Conservation (phyloP, 1,140 invertebrate species). For the Myzus persicae region DNA sequence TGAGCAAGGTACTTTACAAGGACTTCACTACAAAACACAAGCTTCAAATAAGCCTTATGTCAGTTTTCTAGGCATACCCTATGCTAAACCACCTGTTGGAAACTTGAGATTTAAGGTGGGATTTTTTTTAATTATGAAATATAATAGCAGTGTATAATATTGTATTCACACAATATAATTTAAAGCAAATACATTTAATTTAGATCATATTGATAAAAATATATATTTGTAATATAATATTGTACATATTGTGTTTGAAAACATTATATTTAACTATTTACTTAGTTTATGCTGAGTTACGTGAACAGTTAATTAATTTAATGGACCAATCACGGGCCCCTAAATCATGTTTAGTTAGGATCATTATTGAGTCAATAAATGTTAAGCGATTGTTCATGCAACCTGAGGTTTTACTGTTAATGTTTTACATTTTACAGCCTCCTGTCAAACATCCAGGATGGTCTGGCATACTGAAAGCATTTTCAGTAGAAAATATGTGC, state of each 20-base stretch:
- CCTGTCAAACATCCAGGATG: conserved; percentile 59
- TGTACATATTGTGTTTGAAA: no score
- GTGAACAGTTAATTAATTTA: no score
- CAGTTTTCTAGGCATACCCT: conserved; percentile 61
- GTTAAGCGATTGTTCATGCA: no score
- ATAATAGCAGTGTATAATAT: no score
- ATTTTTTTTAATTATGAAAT: not conserved
- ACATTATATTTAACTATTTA: not conserved
- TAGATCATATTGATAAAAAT: no score
- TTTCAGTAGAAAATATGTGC: conserved; percentile 51
- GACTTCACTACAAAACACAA: conserved; percentile 25
- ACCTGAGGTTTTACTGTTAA: not conserved
- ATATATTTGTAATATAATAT: no score
- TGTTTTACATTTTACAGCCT: conserved; percentile 49
- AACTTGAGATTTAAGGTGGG: conserved; percentile 61
- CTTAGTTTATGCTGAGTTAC: no score
- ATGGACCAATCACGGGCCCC: no score
- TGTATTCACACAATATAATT: no score
- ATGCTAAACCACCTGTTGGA: conserved; percentile 61
- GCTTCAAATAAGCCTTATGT: conserved; percentile 50
- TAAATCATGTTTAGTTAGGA: no score
- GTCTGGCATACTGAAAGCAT: conserved; percentile 57
- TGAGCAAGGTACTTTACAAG: conserved; percentile 57
- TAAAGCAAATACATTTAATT: no score
- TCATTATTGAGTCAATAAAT: no score